Base-by-base conservation (phyloP, 2,113 vertebrate genomes). In the Sinocyclocheilus rhinocerous region DNA sequence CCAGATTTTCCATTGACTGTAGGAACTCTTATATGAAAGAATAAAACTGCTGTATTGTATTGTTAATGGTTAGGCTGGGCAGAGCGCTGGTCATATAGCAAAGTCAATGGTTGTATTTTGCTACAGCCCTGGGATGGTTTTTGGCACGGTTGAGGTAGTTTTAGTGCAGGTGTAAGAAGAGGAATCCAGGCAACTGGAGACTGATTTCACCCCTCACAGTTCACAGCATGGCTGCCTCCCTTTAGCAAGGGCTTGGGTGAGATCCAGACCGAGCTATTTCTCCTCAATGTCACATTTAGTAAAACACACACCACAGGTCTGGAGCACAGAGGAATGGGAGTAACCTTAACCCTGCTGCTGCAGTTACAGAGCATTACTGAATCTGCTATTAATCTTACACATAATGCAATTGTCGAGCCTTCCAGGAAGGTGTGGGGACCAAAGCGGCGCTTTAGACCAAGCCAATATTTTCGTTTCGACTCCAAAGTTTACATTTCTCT, bases 181-280 rank as follows among this genome's bases (percentile, higher is more conserved):
- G 72, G 29, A 36, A 73, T 81, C 86, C 63, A 85, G 69, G 50
- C 81, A 83, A 67, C 86, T 57, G 20, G 70, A 83, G 85, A 79
- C 36, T 79, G 87, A 86, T 86, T 88, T 90, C 83, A 88, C 79
- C 85, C 83, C 67, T 90, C 89, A 86, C 67, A 84, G 87, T 59
- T 87, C 85, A 76, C 89, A 90, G 87, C 87, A 86, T 84, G 76
- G 26, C 81, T 82, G 82, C 80, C 76, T 69, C 22, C 78, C 85
- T 85, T 83, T 87, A 85, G 77, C 33, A 80, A 78, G 76, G 73
- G 79, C 85, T 81, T 45, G 85, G 85, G 72, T 75, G 73, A 72
- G 81, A 83, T 87, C 42, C 80, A 80, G 45, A 50, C 65, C 16
- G 13, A 59, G 84, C 36, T 45, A 65, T 85, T 84, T 85, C 72